phyloP scores from a whole-genome alignment of 2,888 invertebrate species.

The Pandemis corylana region DNA sequence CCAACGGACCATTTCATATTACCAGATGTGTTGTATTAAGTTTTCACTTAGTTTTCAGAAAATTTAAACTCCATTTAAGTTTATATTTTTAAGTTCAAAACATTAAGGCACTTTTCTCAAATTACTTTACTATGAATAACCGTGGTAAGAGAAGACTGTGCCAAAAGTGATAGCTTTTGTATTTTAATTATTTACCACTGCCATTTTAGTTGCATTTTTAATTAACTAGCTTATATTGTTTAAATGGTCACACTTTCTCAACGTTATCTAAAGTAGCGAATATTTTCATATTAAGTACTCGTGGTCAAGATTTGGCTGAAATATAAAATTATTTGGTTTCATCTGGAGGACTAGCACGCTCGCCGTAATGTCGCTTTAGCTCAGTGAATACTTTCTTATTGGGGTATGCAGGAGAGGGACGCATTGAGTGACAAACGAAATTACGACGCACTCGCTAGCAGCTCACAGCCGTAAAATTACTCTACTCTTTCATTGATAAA shows the following conservation, averaged over 20 bases:
- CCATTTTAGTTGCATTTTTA: conserved; percentile 51
- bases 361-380: background rate
- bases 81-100: conserved; percentile 7
- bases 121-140: background rate
- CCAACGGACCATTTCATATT: background rate
- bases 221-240: conserved; percentile 24
- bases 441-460: background rate
- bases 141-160: conserved; percentile 48
- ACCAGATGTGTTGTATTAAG: background rate
- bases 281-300: conserved; percentile 51
- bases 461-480: background rate
- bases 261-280: conserved; percentile 51
- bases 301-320: conserved; percentile 28
- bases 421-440: background rate
- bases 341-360: background rate
- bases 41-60: background rate
- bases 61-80: background rate
- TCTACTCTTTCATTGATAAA: background rate
- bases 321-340: background rate
- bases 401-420: background rate
- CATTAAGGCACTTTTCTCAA: conserved; percentile 4
- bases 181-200: conserved; percentile 51
- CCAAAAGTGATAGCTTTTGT: conserved; percentile 52
- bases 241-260: conserved; percentile 40
- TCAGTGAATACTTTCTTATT: background rate